These are phyloP conservation scores for Lanius ludovicianus DNA, from an alignment of 2,113 vertebrate genomes.

Conservation along the genomic window DNA sequence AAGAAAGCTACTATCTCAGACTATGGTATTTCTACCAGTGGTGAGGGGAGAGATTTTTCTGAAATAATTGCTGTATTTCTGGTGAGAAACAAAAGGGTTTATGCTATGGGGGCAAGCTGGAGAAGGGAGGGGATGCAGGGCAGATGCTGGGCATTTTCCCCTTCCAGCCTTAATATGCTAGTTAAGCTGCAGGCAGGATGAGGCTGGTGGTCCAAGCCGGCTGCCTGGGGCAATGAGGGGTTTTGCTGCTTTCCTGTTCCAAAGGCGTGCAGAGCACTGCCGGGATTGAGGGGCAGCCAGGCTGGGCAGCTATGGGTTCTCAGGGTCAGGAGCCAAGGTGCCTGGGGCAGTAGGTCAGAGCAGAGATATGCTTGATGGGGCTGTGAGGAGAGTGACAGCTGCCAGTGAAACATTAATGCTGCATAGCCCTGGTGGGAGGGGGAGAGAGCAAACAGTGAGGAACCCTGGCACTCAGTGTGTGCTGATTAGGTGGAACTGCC, in stretches of 20 bases:
- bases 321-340: not conserved
- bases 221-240: not conserved
- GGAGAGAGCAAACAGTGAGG: not conserved
- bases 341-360: not conserved
- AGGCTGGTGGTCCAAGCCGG: not conserved
- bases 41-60: constrained; percentile 28
- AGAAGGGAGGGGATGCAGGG: not conserved
- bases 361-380: not conserved
- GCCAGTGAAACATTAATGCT: not conserved
- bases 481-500: not conserved
- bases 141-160: not conserved
- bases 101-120: not conserved
- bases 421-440: not conserved
- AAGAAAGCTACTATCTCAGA: constrained; percentile 38
- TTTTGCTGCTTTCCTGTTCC: constrained; percentile 1
- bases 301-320: not conserved
- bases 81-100: constrained; percentile 12
- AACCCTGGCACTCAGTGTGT: not conserved
- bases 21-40: constrained; percentile 22
- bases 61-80: constrained; percentile 41
- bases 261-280: not conserved
- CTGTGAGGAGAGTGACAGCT: not conserved
- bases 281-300: not conserved
- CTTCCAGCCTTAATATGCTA: not conserved
- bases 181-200: constrained; percentile 31